Conservation (phyloP, 2,113 vertebrate species). For the Caloenas nicobarica region DNA sequence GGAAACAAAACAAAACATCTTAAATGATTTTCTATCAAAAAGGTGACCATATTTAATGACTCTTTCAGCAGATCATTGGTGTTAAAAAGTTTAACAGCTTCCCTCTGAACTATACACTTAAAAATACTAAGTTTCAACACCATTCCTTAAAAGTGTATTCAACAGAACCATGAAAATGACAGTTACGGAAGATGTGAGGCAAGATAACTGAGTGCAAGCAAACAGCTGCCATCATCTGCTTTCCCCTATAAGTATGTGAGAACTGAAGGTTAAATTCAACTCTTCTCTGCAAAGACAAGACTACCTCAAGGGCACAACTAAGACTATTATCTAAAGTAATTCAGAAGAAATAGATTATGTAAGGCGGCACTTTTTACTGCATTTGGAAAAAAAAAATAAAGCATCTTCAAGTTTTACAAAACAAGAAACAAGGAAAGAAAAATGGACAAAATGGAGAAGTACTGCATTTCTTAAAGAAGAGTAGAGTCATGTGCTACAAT, state of each 20-base stretch:
- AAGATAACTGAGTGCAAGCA: background rate
- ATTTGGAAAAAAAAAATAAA: background rate
- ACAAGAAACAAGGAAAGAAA: background rate
- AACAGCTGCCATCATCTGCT: background rate
- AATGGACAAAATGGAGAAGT: background rate
- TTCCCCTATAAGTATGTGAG: background rate
- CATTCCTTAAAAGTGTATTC: background rate
- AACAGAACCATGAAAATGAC: background rate
- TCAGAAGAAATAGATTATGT: background rate
- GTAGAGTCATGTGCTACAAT: background rate
- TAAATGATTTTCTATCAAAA: background rate
- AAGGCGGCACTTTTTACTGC: background rate
- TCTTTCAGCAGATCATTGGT: background rate
- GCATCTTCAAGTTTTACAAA: background rate
- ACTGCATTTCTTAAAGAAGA: background rate
- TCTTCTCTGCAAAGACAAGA: background rate
- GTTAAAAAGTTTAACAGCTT: background rate
- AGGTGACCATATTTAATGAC: background rate
- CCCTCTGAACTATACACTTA: background rate
- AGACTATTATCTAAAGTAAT: background rate
- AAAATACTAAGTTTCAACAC: background rate
- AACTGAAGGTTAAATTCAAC: background rate
- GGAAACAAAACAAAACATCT: background rate
- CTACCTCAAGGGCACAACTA: background rate
- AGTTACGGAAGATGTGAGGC: background rate